Evolutionary conservation across 53 echinoderm and acorn worm species (phyloP).

Genomic region (Actinopyga echinites): DNA sequence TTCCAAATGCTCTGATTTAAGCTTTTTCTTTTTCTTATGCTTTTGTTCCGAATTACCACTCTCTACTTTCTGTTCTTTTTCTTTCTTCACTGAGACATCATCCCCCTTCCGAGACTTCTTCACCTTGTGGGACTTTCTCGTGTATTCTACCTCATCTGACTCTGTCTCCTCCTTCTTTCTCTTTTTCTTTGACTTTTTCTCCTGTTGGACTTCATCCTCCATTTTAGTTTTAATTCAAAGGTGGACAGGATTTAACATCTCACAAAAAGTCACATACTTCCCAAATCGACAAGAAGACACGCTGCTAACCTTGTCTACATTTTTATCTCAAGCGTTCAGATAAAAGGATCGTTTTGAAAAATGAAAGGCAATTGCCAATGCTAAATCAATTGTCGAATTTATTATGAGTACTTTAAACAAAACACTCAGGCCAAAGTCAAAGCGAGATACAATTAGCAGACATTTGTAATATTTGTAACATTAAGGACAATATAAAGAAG

Average conservation of each 20-base stretch:
- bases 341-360: too few relatives aligned
- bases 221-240: conserved; percentile 10
- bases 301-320: too few relatives aligned
- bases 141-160: conserved; percentile 27
- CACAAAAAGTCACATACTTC: background rate
- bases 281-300: too few relatives aligned
- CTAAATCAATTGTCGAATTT: too few relatives aligned
- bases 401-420: too few relatives aligned
- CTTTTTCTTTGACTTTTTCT: conserved; percentile 45
- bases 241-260: conserved; percentile 11
- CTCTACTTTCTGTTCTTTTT: conserved; percentile 47
- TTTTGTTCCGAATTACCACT: conserved; percentile 43
- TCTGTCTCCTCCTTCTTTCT: conserved; percentile 52
- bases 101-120: conserved; percentile 60
- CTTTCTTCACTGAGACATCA: conserved; percentile 45
- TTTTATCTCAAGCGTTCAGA: too few relatives aligned
- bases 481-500: too few relatives aligned
- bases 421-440: too few relatives aligned
- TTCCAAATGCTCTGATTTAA: conserved; percentile 52
- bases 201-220: conserved; percentile 37
- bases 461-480: too few relatives aligned
- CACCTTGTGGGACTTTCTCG: conserved; percentile 51
- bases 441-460: too few relatives aligned
- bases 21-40: conserved; percentile 60
- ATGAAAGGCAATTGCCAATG: too few relatives aligned